Evolutionary conservation across 2,888 invertebrate species (phyloP), one percentile per base, ranked within the genome.

Genomic region (Lasioglossum malachurum): DNA sequence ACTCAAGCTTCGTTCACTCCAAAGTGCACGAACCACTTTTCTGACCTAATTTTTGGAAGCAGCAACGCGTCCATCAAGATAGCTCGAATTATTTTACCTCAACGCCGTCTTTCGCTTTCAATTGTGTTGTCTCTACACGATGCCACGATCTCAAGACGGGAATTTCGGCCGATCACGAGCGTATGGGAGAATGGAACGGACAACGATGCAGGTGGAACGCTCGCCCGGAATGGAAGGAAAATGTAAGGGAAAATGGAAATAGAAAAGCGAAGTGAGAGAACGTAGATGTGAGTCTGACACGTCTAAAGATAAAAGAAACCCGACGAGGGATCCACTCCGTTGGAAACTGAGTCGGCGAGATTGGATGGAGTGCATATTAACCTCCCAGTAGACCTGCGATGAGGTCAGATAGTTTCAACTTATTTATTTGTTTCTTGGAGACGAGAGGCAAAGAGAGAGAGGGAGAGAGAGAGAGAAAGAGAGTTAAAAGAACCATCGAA

Each of bases 361-460:
- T 88, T 88, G 88, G 86, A 88, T 88, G 88, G 86, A 88, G 88
- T 88, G 80, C 86, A 88, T 88, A 88, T 88, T 88, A 88, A 88
- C 80, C 74, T 86, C 86, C 80, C 74, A 60, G 76, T 79, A 86
- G 77, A 67, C 76, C 80, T 27, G 78, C 74, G 80, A 88, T 88
- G 80, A 85, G 75, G 86, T 88, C 88, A 85, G 78, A 81, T 81
- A 86, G 64, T 69, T 79, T 57, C 67, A 53, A 79, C 82, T 78
- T 82, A 79, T 82, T 82, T 82, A 82, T 82, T 82, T 82, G 79
- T 78, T 74, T 67, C 79, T 49, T 79, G 46, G 79, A 60, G 71
- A 60, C 46, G 19, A 60, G 49, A 27, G n/a, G 44, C n/a, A 46
- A 3, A n/a, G 12, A 35, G 67, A 7, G 53, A 23, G 7, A 14